Evolutionary conservation across 2,113 vertebrate species (phyloP).

Genomic region (Burhinus bistriatus): DNA sequence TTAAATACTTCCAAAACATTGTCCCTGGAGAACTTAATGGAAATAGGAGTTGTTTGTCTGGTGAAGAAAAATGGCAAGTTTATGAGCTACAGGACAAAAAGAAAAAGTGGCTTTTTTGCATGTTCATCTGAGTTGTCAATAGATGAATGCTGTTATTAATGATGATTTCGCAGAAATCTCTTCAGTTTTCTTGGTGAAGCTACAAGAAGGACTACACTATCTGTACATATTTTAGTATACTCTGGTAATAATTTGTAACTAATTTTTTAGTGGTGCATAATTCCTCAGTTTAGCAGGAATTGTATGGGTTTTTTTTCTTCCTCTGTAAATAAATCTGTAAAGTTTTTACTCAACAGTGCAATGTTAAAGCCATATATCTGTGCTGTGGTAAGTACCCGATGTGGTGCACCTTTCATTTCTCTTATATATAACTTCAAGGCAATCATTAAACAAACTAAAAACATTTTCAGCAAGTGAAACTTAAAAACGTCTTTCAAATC

Average conservation of each 20-base stretch:
- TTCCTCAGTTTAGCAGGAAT: background rate
- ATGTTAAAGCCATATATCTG: background rate
- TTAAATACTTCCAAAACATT: background rate
- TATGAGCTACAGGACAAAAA: background rate
- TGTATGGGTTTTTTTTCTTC: background rate
- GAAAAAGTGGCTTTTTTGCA: background rate
- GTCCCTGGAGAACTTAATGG: background rate
- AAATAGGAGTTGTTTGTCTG: background rate
- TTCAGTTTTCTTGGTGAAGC: background rate
- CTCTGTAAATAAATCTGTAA: background rate
- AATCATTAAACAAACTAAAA: background rate
- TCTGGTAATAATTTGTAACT: background rate
- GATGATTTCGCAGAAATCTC: background rate
- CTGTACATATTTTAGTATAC: background rate
- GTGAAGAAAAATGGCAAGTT: background rate
- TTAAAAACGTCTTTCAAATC: background rate
- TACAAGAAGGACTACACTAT: background rate
- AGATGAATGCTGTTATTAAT: background rate
- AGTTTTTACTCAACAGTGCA: background rate
- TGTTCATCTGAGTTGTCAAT: background rate
- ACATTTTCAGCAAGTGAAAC: background rate
- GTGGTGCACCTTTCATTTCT: background rate
- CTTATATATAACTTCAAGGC: background rate
- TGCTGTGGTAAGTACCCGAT: background rate
- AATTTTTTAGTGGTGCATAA: background rate